Conservation (phyloP, 1,140 invertebrate genomes). For the Nymphalis io region DNA sequence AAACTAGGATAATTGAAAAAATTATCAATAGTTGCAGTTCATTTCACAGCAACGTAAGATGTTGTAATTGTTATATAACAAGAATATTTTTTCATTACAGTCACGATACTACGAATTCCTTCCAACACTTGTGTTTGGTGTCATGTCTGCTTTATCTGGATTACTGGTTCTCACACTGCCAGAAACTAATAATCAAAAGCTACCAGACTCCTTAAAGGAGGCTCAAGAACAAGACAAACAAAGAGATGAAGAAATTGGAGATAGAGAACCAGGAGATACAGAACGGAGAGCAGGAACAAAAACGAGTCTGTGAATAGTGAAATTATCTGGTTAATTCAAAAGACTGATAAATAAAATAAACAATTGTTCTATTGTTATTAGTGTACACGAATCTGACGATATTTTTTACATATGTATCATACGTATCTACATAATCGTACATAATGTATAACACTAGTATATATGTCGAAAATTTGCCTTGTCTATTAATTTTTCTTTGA, state of each 20-base stretch:
- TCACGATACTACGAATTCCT: conserved; percentile 76
- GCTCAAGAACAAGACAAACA: conserved; percentile 78
- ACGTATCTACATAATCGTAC: no score
- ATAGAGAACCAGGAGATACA: conserved; percentile 44
- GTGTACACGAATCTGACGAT: no score
- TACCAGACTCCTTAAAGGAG: conserved; percentile 86
- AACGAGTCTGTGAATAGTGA: conserved; percentile 34
- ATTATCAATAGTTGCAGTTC: no score
- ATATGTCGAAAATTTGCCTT: no score
- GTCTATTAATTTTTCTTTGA: no score
- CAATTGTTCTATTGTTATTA: not conserved
- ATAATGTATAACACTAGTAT: no score
- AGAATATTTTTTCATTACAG: conserved; percentile 49
- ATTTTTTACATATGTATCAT: no score
- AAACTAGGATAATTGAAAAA: no score
- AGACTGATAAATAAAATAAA: conserved; percentile 24
- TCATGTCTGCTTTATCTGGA: conserved; percentile 83
- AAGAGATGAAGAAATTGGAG: conserved; percentile 39
- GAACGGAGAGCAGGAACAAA: conserved; percentile 42
- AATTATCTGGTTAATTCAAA: not conserved
- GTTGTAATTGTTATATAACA: not conserved
- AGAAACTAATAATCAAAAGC: conserved; percentile 84
- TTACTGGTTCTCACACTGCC: conserved; percentile 83
- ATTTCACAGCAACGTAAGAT: not conserved
- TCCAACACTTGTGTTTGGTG: conserved; percentile 86